phyloP scores from a whole-genome alignment of 2,888 invertebrate genomes.

The Caenorhabditis macrosperma region DNA sequence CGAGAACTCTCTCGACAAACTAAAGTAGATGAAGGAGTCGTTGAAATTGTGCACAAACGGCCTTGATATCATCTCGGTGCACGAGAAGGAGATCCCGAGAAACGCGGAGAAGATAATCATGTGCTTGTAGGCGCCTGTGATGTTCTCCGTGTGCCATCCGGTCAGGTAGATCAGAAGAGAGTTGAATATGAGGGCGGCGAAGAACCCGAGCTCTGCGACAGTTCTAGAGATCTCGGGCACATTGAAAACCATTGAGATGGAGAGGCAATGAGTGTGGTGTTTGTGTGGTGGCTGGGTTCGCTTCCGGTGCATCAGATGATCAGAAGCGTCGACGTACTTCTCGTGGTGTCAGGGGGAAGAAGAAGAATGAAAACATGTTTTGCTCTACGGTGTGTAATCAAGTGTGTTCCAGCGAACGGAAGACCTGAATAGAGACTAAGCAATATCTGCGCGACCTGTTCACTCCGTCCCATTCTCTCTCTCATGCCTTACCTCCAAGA shows the following conservation, averaged over 20 bases:
- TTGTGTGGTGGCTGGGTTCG: neutral
- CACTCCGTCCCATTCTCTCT: neutral
- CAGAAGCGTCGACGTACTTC: too few relatives aligned
- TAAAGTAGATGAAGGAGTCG: constrained; percentile 34
- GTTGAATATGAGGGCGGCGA: constrained; percentile 18
- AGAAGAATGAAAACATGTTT: too few relatives aligned
- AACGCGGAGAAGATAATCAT: constrained; percentile 39
- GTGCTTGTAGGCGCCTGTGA: constrained; percentile 35
- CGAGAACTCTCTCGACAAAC: constrained; percentile 35
- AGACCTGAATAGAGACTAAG: too few relatives aligned
- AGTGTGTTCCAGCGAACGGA: too few relatives aligned
- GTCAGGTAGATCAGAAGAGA: constrained; percentile 30
- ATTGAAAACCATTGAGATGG: too few relatives aligned
- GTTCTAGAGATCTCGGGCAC: constrained; percentile 30
- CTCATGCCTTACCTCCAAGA: neutral
- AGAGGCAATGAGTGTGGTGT: constrained; percentile 18
- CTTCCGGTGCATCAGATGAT: too few relatives aligned
- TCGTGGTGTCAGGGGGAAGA: too few relatives aligned
- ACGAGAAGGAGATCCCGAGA: constrained; percentile 26
- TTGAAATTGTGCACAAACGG: constrained; percentile 44
- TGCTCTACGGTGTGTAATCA: too few relatives aligned
- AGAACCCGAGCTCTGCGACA: constrained; percentile 34
- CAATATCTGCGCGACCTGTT: neutral
- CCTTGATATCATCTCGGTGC: constrained; percentile 27
- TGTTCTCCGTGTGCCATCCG: constrained; percentile 25